These are phyloP conservation scores for Thrips palmi DNA, from an alignment of 1,140 invertebrate genomes.

Conservation along the genomic window DNA sequence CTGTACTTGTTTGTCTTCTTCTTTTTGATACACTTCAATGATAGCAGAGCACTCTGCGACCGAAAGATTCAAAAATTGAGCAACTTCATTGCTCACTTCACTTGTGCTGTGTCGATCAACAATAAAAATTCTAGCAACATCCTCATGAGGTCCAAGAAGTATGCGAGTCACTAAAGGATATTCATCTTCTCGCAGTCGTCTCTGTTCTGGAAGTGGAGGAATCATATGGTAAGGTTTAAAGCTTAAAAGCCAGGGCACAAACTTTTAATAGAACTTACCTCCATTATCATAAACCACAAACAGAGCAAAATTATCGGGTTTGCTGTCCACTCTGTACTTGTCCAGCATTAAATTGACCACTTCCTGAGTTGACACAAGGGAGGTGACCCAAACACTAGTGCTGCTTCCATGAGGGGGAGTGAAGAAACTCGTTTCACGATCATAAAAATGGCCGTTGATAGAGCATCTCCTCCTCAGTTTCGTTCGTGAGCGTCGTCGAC, in stretches of 20 bases:
- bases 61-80: constrained; percentile 67
- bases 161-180: constrained; percentile 61
- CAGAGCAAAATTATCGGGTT: constrained; percentile 58
- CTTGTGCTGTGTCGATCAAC: constrained; percentile 54
- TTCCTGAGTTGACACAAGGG: constrained; percentile 56
- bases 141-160: constrained; percentile 64
- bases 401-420: constrained; percentile 68
- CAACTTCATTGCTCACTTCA: constrained; percentile 60
- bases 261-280: constrained; percentile 28
- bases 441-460: constrained; percentile 78
- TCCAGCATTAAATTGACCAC: constrained; percentile 71
- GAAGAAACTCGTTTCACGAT: constrained; percentile 73
- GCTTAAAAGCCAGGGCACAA: not conserved
- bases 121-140: constrained; percentile 58
- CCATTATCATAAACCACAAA: constrained; percentile 70
- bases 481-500: constrained; percentile 33
- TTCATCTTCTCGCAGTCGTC: constrained; percentile 53
- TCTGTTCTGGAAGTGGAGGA: constrained; percentile 38
- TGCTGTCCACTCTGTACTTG: constrained; percentile 72
- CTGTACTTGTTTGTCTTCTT: constrained; percentile 52
- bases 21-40: constrained; percentile 53
- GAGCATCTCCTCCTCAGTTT: constrained; percentile 59
- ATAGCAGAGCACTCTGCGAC: constrained; percentile 60
- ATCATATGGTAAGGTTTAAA: not conserved
- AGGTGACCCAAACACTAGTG: constrained; percentile 72